Evolutionary conservation across 2,797 vertebrate genomes (phyloP).

Genomic region (Carcharodon carcharias): DNA sequence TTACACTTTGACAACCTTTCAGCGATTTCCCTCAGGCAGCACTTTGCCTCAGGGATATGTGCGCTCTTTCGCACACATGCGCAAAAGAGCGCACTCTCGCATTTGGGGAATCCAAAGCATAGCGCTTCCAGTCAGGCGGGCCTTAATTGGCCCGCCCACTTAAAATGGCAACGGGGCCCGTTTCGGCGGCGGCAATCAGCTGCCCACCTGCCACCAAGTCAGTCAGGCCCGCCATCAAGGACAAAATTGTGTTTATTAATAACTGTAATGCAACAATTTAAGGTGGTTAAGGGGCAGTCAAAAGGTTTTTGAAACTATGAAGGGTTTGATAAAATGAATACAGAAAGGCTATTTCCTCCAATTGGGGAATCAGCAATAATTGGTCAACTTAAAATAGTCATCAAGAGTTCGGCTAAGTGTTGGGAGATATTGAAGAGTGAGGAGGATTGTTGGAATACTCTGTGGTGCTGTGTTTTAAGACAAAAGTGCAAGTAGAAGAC

Average conservation of each 20-base stretch:
- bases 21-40: too few species aligned
- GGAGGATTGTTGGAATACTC: neutral
- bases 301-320: neutral
- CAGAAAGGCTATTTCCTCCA: neutral
- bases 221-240: too few species aligned
- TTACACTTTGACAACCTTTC: too few species aligned
- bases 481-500: neutral
- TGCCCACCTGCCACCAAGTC: too few species aligned
- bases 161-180: too few species aligned
- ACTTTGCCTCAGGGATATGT: too few species aligned
- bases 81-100: too few species aligned
- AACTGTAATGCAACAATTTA: neutral
- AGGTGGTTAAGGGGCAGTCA: neutral
- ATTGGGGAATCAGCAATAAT: neutral
- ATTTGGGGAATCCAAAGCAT: too few species aligned
- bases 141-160: too few species aligned
- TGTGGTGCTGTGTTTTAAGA: neutral
- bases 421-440: neutral
- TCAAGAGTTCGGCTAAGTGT: neutral
- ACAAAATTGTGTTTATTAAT: neutral
- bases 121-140: too few species aligned
- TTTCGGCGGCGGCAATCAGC: too few species aligned
- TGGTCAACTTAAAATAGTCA: neutral
- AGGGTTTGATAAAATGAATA: neutral
- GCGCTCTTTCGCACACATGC: too few species aligned